Percentiles rank a stretch among this genome's conserved stretches.
These are phyloP conservation scores for Anneissia japonica DNA, from an alignment of 35 echinoderm and acorn worm genomes.

Conservation along the genomic window DNA sequence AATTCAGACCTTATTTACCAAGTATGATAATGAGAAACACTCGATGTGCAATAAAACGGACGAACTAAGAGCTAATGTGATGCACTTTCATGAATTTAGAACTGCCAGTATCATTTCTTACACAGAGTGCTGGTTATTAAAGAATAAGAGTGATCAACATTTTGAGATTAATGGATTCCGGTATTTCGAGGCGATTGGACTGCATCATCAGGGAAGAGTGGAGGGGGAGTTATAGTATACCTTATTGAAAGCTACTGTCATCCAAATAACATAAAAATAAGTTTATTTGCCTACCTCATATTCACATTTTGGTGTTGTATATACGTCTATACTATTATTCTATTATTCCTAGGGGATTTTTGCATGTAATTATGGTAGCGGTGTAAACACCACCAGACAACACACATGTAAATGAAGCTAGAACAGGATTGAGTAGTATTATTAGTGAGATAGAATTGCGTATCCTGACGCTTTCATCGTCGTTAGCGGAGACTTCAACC, in stretches of 20 bases:
- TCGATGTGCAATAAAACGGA: too few species aligned
- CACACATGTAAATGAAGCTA: not conserved
- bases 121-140: constrained; percentile 7
- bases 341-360: constrained; percentile 9
- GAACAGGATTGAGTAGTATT: not conserved
- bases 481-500: constrained; percentile 36
- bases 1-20: too few species aligned
- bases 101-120: not conserved
- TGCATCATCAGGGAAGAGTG: not conserved
- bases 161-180: constrained; percentile 21
- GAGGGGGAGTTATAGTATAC: constrained; percentile 21
- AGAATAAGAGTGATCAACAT: constrained; percentile 2
- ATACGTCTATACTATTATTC: constrained; percentile 31
- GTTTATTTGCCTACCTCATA: not conserved
- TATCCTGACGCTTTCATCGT: constrained; percentile 26
- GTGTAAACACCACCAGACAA: constrained; percentile 10
- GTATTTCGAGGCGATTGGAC: constrained; percentile 12
- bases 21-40: too few species aligned
- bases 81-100: not conserved
- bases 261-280: constrained; percentile 19
- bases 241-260: constrained; percentile 20
- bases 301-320: constrained; percentile 11
- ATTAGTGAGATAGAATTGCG: not conserved
- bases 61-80: constrained; percentile 3
- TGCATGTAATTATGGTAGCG: not conserved